Conservation (phyloP, 2,888 invertebrate genomes). For the Lordiphosa fenestrarum region DNA sequence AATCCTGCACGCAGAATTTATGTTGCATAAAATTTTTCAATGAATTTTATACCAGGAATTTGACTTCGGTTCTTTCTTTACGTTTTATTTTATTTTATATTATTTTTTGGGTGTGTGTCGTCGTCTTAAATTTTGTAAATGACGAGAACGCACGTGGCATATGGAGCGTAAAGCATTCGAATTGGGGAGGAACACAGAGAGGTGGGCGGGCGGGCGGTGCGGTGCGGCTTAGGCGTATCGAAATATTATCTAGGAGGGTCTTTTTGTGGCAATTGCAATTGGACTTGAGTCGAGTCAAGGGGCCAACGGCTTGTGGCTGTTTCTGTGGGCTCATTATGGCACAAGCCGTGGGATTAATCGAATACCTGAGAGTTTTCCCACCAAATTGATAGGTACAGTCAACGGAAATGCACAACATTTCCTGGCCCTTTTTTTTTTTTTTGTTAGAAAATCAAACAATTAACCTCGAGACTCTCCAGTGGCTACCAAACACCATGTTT, state of each 20-base stretch:
- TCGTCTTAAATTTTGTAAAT: slow-evolving; percentile 61
- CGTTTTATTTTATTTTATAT: neutral
- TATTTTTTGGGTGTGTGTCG: slow-evolving; percentile 8
- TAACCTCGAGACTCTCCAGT: slow-evolving; percentile 60
- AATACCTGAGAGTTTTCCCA: too few species aligned
- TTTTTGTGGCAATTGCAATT: slow-evolving; percentile 4
- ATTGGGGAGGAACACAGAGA: slow-evolving; percentile 24
- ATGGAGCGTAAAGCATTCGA: slow-evolving; percentile 76
- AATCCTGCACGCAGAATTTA: slow-evolving; percentile 75
- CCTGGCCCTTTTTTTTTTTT: slow-evolving; percentile 30
- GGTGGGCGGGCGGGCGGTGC: too few species aligned
- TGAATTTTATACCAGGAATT: slow-evolving; percentile 74
- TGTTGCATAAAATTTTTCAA: slow-evolving; percentile 78
- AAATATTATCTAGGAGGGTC: slow-evolving; percentile 33
- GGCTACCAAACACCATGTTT: slow-evolving; percentile 66
- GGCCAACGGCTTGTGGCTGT: too few species aligned
- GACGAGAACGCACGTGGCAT: slow-evolving; percentile 76
- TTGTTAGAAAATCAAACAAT: slow-evolving; percentile 74
- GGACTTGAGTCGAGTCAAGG: too few species aligned
- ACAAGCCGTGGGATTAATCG: too few species aligned
- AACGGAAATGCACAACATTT: too few species aligned
- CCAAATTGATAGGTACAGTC: too few species aligned
- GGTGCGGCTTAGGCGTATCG: slow-evolving; percentile 47
- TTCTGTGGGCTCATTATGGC: too few species aligned
- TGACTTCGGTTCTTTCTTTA: slow-evolving; percentile 41